phyloP scores from a whole-genome alignment of 2,113 vertebrate species.

The Solea senegalensis region DNA sequence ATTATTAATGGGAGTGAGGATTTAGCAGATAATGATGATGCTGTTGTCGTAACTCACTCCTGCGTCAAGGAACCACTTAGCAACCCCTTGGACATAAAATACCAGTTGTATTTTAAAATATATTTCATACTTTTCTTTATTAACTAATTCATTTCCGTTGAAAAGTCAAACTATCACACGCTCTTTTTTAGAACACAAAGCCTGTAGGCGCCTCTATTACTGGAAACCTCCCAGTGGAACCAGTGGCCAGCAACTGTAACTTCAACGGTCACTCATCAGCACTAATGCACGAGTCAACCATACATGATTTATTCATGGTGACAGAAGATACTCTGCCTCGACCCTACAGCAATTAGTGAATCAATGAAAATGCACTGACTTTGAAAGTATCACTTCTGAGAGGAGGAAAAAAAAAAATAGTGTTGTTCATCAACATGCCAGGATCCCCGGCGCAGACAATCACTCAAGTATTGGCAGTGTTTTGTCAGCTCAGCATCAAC shows the following conservation, averaged over 20 bases:
- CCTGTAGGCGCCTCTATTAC: not conserved
- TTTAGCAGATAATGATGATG: conserved; percentile 56
- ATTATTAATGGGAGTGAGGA: conserved; percentile 72
- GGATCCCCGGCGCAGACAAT: conserved; percentile 60
- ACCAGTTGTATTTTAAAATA: conserved; percentile 4
- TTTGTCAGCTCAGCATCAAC: conserved; percentile 64
- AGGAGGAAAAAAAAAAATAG: conserved; percentile 38
- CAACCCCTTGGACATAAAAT: conserved; percentile 7
- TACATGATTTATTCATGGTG: conserved; percentile 78
- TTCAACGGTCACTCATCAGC: conserved; percentile 35
- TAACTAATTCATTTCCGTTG: conserved; percentile 7
- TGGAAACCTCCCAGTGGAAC: not conserved
- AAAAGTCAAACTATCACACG: not conserved
- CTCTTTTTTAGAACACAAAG: not conserved
- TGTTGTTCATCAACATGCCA: conserved; percentile 71
- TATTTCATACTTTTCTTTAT: not conserved
- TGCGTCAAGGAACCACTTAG: conserved; percentile 48
- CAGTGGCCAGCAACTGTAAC: not conserved
- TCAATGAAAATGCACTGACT: conserved; percentile 76
- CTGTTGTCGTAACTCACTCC: conserved; percentile 38
- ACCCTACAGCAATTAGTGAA: conserved; percentile 76
- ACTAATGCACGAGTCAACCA: conserved; percentile 64
- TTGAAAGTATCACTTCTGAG: conserved; percentile 72
- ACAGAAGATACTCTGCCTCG: conserved; percentile 67
- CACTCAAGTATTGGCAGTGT: conserved; percentile 61